Percentiles rank a stretch among this genome's conserved stretches.
Conservation (phyloP, 1,140 invertebrate genomes). For the Lordiphosa stackelbergi region DNA sequence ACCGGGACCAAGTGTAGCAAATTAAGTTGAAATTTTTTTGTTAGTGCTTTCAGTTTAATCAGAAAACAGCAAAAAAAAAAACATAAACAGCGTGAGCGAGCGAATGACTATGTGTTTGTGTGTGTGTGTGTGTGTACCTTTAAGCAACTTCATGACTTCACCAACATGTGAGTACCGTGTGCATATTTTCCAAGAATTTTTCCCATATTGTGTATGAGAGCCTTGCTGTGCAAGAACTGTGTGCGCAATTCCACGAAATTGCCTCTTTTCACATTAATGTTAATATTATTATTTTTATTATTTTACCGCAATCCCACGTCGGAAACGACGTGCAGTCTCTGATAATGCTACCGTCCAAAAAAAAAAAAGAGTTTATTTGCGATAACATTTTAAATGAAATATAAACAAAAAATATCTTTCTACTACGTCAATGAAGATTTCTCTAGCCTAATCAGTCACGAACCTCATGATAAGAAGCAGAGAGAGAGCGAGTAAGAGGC, state of each 20-base stretch:
- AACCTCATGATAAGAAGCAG: conserved; percentile 34
- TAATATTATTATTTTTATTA: conserved; percentile 64
- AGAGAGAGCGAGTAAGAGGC: conserved; percentile 17
- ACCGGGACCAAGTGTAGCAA: conserved; percentile 41
- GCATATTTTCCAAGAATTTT: conserved; percentile 65
- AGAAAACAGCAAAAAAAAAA: conserved; percentile 38
- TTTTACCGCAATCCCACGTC: conserved; percentile 11
- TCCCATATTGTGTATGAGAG: conserved; percentile 22
- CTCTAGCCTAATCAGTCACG: conserved; percentile 63
- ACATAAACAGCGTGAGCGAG: conserved; percentile 1
- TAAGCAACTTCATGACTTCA: conserved; percentile 65
- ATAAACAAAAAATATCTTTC: conserved; percentile 38
- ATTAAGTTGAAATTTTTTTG: conserved; percentile 57
- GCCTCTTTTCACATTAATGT: conserved; percentile 59
- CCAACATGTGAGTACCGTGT: conserved; percentile 55
- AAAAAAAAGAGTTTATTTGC: background rate
- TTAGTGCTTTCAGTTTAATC: conserved; percentile 69
- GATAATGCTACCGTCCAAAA: conserved; percentile 3
- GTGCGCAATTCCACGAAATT: conserved; percentile 53
- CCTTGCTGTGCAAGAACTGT: conserved; percentile 19
- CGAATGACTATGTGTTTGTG: conserved; percentile 5
- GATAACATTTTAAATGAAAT: conserved; percentile 27
- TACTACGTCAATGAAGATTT: conserved; percentile 36
- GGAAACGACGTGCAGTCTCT: conserved; percentile 11
- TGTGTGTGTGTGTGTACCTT: conserved; percentile 20